Evolutionary conservation across 37 sponge, comb jelly and placozoan species (phyloP).

Genomic region (Beroe forskalii): DNA sequence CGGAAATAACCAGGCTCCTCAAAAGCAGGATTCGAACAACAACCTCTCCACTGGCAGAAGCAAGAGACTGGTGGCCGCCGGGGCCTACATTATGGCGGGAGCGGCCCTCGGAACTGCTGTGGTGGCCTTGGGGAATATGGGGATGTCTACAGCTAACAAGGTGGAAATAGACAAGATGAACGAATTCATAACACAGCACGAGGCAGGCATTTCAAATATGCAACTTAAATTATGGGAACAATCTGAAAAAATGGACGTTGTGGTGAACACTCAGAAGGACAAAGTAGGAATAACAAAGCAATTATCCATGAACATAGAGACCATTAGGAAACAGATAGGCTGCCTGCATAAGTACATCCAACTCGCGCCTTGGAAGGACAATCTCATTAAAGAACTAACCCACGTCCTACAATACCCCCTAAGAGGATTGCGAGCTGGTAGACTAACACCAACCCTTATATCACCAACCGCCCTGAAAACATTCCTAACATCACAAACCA

Average conservation of each 20-base stretch:
- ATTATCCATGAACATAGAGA: not conserved
- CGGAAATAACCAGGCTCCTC: no score
- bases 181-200: not conserved
- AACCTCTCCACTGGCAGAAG: not conserved
- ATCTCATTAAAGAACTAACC: not conserved
- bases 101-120: not conserved
- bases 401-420: not conserved
- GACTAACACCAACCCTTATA: not conserved
- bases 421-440: not conserved
- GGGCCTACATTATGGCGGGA: not conserved
- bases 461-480: not conserved
- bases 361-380: not conserved
- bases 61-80: not conserved
- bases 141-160: not conserved
- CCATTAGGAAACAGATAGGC: not conserved
- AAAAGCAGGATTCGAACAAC: no score
- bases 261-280: not conserved
- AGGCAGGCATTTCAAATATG: not conserved
- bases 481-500: not conserved
- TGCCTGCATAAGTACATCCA: not conserved
- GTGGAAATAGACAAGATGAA: not conserved
- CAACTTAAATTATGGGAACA: not conserved
- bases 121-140: not conserved
- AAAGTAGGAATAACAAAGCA: not conserved
- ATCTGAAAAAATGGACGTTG: not conserved